A percentile compares a stretch with the other conserved stretches of the same genome.
These are phyloP conservation scores for Peribatodes rhomboidaria DNA, from an alignment of 2,888 invertebrate species.

Conservation along the genomic window DNA sequence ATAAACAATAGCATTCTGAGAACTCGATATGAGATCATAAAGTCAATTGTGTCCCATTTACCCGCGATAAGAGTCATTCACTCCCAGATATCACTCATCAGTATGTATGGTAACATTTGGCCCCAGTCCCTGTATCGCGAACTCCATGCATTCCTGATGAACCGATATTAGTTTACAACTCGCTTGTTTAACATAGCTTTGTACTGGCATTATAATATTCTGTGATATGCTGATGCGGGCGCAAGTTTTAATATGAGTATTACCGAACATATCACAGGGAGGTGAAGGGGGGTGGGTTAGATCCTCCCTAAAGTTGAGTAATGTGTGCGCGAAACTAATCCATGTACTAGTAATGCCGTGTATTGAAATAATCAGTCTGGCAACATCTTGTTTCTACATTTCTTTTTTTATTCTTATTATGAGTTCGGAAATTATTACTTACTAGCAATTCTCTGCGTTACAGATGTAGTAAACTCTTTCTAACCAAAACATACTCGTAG, in stretches of 20 bases:
- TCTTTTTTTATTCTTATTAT: neutral
- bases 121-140: conserved; percentile 48
- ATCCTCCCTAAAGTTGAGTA: conserved; percentile 15
- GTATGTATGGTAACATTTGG: conserved; percentile 49
- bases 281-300: neutral
- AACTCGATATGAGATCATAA: conserved; percentile 15
- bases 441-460: too few species aligned
- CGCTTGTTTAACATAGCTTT: conserved; percentile 71
- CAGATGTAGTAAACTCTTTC: too few species aligned
- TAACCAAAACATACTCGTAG: neutral
- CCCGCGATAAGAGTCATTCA: conserved; percentile 7
- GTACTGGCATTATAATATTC: conserved; percentile 72
- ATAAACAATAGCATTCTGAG: conserved; percentile 1
- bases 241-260: conserved; percentile 53
- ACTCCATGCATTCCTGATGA: conserved; percentile 79
- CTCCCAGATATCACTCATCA: conserved; percentile 38
- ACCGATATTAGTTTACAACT: conserved; percentile 72
- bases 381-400: neutral
- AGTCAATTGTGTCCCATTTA: conserved; percentile 21
- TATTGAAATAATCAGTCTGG: neutral
- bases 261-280: conserved; percentile 30
- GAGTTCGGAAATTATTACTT: too few species aligned
- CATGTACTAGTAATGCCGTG: neutral
- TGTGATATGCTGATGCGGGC: conserved; percentile 63
- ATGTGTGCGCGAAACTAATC: conserved; percentile 24